Evolutionary conservation across 2,888 invertebrate species (phyloP).

Genomic region (Calephelis perditalis): DNA sequence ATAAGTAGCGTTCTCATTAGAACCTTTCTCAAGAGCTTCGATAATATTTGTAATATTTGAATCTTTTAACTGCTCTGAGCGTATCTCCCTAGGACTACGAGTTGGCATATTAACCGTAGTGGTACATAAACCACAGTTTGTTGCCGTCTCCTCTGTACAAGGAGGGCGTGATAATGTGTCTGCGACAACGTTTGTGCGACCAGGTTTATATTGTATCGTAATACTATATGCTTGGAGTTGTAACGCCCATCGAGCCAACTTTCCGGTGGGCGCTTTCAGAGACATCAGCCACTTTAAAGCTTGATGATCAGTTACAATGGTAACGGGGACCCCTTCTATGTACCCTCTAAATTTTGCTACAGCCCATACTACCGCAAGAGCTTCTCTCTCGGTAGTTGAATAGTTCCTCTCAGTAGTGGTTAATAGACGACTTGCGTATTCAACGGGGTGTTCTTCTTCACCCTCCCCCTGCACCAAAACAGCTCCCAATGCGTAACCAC

Average conservation of each 20-base stretch:
- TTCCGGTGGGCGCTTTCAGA: too few relatives aligned
- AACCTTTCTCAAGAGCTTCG: not conserved
- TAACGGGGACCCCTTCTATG: not conserved
- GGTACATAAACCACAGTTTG: not conserved
- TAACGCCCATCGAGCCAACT: too few relatives aligned
- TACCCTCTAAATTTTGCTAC: constrained; percentile 10
- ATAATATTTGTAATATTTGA: not conserved
- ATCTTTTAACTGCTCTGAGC: not conserved
- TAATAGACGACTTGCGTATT: constrained; percentile 33
- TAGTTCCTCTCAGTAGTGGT: constrained; percentile 43
- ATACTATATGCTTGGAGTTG: constrained; percentile 30
- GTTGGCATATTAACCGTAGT: not conserved
- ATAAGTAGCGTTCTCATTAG: not conserved
- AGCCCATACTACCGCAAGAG: constrained; percentile 29
- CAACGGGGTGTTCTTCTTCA: constrained; percentile 16
- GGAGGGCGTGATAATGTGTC: constrained; percentile 12
- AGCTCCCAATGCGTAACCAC: constrained; percentile 32
- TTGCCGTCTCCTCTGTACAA: constrained; percentile 22
- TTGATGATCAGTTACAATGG: too few relatives aligned
- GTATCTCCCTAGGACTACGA: not conserved
- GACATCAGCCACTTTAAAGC: too few relatives aligned
- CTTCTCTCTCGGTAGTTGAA: constrained; percentile 47
- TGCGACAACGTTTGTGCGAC: constrained; percentile 19
- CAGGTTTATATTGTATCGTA: constrained; percentile 18
- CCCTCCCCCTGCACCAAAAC: constrained; percentile 28